These are phyloP conservation scores for Brachionus koreanus DNA, from an alignment of 1,140 invertebrate species.

Conservation along the genomic window DNA sequence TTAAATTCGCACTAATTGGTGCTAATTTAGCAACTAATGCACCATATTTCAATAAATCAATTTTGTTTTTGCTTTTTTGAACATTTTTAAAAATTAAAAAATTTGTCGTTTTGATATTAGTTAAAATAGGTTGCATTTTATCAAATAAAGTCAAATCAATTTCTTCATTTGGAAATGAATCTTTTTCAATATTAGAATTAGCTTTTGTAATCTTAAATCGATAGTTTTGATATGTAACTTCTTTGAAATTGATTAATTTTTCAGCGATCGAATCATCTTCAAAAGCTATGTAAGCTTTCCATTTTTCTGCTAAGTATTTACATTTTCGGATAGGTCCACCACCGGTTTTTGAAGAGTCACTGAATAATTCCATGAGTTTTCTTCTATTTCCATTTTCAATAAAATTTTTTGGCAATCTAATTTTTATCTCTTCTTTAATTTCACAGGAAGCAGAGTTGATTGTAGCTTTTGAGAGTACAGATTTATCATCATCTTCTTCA, in stretches of 20 bases:
- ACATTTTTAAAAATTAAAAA: conserved; percentile 4
- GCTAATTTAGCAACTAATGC: not conserved
- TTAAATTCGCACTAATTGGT: not conserved
- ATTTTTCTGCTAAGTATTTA: not conserved
- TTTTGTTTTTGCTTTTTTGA: not conserved
- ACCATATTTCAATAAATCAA: not conserved
- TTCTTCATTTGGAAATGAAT: not conserved
- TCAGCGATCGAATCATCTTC: conserved; percentile 2
- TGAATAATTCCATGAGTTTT: not conserved
- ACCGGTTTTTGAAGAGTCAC: not conserved
- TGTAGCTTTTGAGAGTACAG: not conserved
- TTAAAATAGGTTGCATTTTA: not conserved
- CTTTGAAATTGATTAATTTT: not conserved
- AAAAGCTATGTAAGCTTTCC: not conserved
- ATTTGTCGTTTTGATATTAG: not conserved
- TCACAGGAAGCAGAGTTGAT: not conserved
- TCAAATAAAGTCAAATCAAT: not conserved
- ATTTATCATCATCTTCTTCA: not conserved
- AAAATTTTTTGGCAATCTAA: not conserved
- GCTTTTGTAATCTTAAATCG: not conserved
- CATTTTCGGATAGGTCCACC: not conserved
- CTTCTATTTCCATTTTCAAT: not conserved
- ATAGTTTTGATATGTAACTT: not conserved
- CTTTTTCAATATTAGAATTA: not conserved
- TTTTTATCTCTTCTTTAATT: not conserved